Percentiles rank a stretch among this genome's conserved stretches.
Evolutionary conservation across 2,113 vertebrate species (phyloP).

Genomic region (Desmodus rotundus): DNA sequence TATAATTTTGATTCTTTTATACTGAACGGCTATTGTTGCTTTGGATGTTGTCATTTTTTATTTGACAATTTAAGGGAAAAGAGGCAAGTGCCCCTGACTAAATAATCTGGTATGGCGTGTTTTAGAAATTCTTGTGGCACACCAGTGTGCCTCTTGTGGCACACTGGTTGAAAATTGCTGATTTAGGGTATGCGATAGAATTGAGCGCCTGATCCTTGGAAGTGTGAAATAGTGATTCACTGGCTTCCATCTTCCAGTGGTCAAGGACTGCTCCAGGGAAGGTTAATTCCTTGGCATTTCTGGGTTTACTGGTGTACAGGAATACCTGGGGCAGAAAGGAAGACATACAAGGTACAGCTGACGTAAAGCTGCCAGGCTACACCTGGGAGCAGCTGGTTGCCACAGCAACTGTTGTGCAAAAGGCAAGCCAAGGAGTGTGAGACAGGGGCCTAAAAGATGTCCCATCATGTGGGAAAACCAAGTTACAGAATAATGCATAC

Average conservation of each 20-base stretch:
- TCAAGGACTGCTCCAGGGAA: background rate
- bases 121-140: too few species aligned
- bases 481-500: background rate
- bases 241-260: background rate
- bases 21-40: too few species aligned
- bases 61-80: too few species aligned
- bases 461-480: background rate
- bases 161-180: too few species aligned
- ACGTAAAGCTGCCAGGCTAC: background rate
- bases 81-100: too few species aligned
- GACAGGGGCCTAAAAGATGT: background rate
- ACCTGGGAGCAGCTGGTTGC: background rate
- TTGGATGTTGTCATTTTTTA: too few species aligned
- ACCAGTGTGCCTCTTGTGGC: too few species aligned
- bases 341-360: background rate
- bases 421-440: background rate
- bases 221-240: background rate
- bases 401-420: constrained; percentile 4
- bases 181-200: background rate
- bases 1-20: too few species aligned
- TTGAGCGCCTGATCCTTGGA: background rate
- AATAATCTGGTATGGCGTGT: too few species aligned
- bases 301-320: background rate
- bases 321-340: background rate
- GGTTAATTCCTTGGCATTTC: background rate